A percentile compares a stretch with the other conserved stretches of the same genome.
Conservation (phyloP, 2,888 invertebrate species). For the Craniophora ligustri region DNA sequence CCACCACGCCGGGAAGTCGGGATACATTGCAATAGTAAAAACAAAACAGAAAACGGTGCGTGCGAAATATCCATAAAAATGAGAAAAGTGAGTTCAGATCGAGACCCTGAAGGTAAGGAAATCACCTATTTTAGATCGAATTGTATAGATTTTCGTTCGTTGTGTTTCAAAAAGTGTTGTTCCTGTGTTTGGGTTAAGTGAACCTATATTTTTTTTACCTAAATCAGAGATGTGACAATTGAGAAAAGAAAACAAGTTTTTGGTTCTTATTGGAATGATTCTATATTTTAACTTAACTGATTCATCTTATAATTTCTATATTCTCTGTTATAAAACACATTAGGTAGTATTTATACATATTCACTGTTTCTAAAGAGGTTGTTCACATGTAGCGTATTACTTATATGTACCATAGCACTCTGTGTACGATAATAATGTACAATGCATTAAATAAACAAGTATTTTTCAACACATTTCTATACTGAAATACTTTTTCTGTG, state of each 20-base stretch:
- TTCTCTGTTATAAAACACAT: too few relatives aligned
- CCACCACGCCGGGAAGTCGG: slow-evolving; percentile 42
- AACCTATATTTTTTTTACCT: neutral
- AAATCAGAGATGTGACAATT: too few relatives aligned
- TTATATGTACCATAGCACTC: too few relatives aligned
- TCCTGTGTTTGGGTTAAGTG: neutral
- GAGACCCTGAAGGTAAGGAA: slow-evolving; percentile 74
- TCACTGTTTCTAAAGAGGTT: slow-evolving; percentile 11
- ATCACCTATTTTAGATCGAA: neutral
- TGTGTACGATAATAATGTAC: too few relatives aligned
- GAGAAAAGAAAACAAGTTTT: too few relatives aligned
- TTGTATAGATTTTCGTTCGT: neutral
- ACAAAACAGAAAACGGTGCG: slow-evolving; percentile 60
- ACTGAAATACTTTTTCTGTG: too few relatives aligned
- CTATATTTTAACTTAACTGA: too few relatives aligned
- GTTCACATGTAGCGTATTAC: slow-evolving; percentile 23
- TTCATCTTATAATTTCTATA: too few relatives aligned
- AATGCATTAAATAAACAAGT: too few relatives aligned
- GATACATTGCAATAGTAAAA: slow-evolving; percentile 57
- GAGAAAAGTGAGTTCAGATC: slow-evolving; percentile 74
- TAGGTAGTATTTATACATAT: neutral
- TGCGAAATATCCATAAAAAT: slow-evolving; percentile 27
- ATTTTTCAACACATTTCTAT: too few relatives aligned
- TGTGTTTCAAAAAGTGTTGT: neutral
- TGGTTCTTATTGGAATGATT: too few relatives aligned